Base-by-base conservation (phyloP, 2,113 vertebrate species). In the Orycteropus afer region DNA sequence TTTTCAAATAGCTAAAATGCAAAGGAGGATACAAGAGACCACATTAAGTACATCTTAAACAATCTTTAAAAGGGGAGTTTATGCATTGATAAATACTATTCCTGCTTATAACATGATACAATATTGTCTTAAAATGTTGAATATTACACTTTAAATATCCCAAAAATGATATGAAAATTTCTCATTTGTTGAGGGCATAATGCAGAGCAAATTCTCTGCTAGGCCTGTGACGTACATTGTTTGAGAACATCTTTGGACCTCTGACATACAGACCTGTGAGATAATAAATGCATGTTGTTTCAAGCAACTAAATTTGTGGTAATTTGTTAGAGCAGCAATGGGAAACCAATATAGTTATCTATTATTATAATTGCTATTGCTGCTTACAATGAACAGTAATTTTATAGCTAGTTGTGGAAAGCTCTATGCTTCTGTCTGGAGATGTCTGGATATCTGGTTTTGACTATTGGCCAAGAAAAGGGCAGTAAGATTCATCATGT, bases 1-100 rank as follows among this genome's bases (percentile, higher is more conserved):
- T 92, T 88, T 84, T 37, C n/a, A 90, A 53, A 51, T 37, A n/a
- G 47, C 47, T 87, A 79, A 90, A 86, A 79, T 5, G 51, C 32
- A 34, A 0, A 78, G 40, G 2, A 76, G 2, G 15, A 84, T 3
- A 80, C 47, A 67, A 82, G 3, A 47, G 37, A 95, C 1, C 10
- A 45, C 10, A n/a, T 74, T 59, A 84, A 81, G 9, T 49, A 63
- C 2, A 22, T 61, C 7, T 2, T 25, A 59, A 90, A 94, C 78
- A 25, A 4, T 53, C 3, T 88, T 61, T 57, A 2, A 45, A 59
- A 80, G 69, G 0, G 14, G 1, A 32, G 5, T 65, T 14, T 78
- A 40, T 51, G 1, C 79, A 9, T 40, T 85, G 51, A 79, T 1
- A 69, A 87, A 67, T 47, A 34, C 0, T 29, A 3, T 76, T 71